A percentile compares a stretch with the other conserved stretches of the same genome.
These are phyloP conservation scores for Elmis aenea DNA, from an alignment of 2,888 invertebrate genomes.

Conservation along the genomic window DNA sequence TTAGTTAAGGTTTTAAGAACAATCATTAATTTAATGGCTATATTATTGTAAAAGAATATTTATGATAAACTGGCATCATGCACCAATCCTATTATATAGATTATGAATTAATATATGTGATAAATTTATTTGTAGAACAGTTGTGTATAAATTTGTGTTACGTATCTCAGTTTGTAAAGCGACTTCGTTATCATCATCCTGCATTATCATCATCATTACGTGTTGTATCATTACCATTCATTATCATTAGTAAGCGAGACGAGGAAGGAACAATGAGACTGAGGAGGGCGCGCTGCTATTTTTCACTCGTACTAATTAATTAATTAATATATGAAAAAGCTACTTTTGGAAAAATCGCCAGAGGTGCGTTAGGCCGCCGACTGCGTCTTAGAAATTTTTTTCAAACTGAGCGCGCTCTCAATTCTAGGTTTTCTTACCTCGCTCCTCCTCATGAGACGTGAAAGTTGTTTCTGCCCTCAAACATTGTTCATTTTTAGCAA, in stretches of 20 bases:
- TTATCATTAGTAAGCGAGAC: slow-evolving; percentile 36
- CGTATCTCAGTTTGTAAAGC: slow-evolving; percentile 48
- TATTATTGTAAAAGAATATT: slow-evolving; percentile 32
- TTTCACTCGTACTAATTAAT: slow-evolving; percentile 36
- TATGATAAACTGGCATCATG: slow-evolving; percentile 42
- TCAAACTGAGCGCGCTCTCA: slow-evolving; percentile 36
- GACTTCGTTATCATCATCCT: slow-evolving; percentile 33
- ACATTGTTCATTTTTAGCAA: slow-evolving; percentile 17
- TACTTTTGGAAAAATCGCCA: too few species aligned
- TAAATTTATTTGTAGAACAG: slow-evolving; percentile 48
- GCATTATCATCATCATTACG: slow-evolving; percentile 22
- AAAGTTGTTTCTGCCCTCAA: slow-evolving; percentile 40
- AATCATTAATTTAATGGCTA: slow-evolving; percentile 50
- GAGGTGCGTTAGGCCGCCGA: too few species aligned
- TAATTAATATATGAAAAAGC: too few species aligned
- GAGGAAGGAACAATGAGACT: slow-evolving; percentile 44
- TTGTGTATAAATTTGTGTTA: slow-evolving; percentile 46
- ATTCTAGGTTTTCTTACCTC: slow-evolving; percentile 38
- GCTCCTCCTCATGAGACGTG: slow-evolving; percentile 38
- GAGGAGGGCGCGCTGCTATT: slow-evolving; percentile 41
- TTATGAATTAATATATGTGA: slow-evolving; percentile 47
- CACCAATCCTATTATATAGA: slow-evolving; percentile 48
- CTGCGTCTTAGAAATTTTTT: too few species aligned
- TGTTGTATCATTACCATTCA: slow-evolving; percentile 27
- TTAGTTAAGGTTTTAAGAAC: slow-evolving; percentile 49